Conservation (phyloP, 2,113 vertebrate species). For the Coryphaenoides rupestris region DNA sequence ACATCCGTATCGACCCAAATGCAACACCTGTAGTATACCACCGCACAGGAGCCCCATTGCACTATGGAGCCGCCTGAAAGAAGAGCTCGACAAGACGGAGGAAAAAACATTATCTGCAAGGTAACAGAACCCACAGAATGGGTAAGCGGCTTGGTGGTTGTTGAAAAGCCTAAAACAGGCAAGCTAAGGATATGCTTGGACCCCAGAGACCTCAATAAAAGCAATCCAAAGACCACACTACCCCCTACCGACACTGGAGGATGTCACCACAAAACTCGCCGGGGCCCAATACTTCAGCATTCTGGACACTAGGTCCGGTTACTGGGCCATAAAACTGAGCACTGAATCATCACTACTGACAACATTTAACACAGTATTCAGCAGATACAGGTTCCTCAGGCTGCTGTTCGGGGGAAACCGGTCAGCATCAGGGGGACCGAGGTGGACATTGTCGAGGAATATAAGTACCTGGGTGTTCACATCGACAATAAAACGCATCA, state of each 20-base stretch:
- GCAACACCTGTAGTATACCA: conserved; percentile 8
- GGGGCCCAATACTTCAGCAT: conserved; percentile 22
- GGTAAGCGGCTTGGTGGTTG: conserved; percentile 19
- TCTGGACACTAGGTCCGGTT: conserved; percentile 22
- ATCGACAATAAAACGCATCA: too few relatives aligned
- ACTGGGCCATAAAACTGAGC: conserved; percentile 32
- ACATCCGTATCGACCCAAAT: conserved; percentile 12
- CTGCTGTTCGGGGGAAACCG: conserved; percentile 19
- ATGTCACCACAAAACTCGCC: conserved; percentile 14
- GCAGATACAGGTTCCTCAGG: conserved; percentile 10
- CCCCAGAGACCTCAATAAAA: conserved; percentile 21
- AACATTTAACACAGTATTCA: conserved; percentile 1
- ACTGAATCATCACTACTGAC: too few relatives aligned
- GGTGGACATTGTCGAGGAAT: too few relatives aligned
- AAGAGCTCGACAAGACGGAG: too few relatives aligned
- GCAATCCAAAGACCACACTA: conserved; percentile 25
- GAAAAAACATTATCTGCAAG: conserved; percentile 25
- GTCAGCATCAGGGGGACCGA: too few relatives aligned
- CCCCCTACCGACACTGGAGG: conserved; percentile 15
- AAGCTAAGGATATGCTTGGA: conserved; percentile 19
- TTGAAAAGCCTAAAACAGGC: conserved; percentile 21
- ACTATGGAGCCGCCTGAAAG: conserved; percentile 6
- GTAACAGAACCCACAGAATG: conserved; percentile 15
- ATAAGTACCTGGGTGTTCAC: too few relatives aligned
- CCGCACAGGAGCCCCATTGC: conserved; percentile 18